phyloP scores from a whole-genome alignment of 2,888 invertebrate genomes.

The Eueremaeus valkanovi region DNA sequence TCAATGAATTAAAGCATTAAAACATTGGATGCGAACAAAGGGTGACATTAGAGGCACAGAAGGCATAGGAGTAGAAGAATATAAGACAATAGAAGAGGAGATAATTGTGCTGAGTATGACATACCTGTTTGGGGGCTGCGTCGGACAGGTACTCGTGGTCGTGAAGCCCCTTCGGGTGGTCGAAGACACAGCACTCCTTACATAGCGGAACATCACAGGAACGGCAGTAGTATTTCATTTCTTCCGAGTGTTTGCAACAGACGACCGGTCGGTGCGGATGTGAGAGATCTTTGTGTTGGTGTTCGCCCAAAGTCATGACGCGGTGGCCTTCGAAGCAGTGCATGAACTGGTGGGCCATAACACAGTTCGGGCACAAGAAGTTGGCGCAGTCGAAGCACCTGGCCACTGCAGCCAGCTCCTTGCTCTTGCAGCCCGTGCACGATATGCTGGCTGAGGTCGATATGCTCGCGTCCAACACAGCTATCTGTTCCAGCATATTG shows the following conservation, averaged over 20 bases:
- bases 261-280: constrained; percentile 60
- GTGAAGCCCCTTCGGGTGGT: constrained; percentile 73
- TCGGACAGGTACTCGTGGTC: constrained; percentile 83
- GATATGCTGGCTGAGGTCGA: constrained; percentile 58
- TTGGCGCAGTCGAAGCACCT: constrained; percentile 95
- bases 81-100: neutral
- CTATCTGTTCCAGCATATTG: constrained; percentile 54
- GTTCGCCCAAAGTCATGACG: constrained; percentile 60
- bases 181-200: constrained; percentile 85
- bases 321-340: constrained; percentile 97
- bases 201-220: constrained; percentile 89
- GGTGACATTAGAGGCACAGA: too few relatives aligned
- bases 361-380: constrained; percentile 88
- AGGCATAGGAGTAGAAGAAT: neutral
- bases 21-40: too few relatives aligned
- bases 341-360: constrained; percentile 97
- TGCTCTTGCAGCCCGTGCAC: constrained; percentile 95
- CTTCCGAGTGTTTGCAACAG: constrained; percentile 83
- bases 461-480: constrained; percentile 52
- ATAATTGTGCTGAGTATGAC: too few relatives aligned
- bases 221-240: constrained; percentile 88
- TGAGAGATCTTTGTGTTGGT: constrained; percentile 49
- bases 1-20: too few relatives aligned
- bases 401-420: constrained; percentile 88
- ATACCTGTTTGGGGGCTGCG: constrained; percentile 62